Percentiles rank a stretch among this genome's conserved stretches.
Evolutionary conservation across 2,888 invertebrate species (phyloP).

Genomic region (Norana najaformis): DNA sequence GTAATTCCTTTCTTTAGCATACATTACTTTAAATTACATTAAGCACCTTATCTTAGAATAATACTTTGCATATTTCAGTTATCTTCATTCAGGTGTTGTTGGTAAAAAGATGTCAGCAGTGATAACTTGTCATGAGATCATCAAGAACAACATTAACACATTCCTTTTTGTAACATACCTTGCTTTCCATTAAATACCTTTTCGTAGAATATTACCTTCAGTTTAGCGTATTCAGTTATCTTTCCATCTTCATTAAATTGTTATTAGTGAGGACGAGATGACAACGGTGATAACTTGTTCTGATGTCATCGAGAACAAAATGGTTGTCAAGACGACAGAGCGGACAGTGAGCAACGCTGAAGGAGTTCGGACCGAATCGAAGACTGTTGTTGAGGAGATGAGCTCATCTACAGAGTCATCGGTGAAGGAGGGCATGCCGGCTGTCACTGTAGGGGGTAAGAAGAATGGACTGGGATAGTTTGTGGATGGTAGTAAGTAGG

Average conservation of each 20-base stretch:
- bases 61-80: no score
- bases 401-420: constrained; percentile 29
- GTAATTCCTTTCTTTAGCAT: no score
- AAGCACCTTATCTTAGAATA: no score
- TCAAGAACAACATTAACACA: no score
- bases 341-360: constrained; percentile 31
- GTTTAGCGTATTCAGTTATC: background rate
- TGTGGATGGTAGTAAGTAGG: no score
- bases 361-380: constrained; percentile 30
- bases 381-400: constrained; percentile 34
- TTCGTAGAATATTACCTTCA: background rate
- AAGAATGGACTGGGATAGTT: background rate
- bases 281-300: constrained; percentile 34
- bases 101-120: no score
- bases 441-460: constrained; percentile 19
- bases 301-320: constrained; percentile 37
- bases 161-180: no score
- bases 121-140: no score
- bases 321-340: constrained; percentile 34
- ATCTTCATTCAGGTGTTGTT: no score
- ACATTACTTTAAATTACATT: no score
- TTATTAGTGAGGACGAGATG: constrained; percentile 18
- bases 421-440: constrained; percentile 33
- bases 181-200: background rate
- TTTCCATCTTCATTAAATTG: background rate